Base-by-base conservation (phyloP, 92 coral and sea anemone genomes). In the Paragorgia papillata region DNA sequence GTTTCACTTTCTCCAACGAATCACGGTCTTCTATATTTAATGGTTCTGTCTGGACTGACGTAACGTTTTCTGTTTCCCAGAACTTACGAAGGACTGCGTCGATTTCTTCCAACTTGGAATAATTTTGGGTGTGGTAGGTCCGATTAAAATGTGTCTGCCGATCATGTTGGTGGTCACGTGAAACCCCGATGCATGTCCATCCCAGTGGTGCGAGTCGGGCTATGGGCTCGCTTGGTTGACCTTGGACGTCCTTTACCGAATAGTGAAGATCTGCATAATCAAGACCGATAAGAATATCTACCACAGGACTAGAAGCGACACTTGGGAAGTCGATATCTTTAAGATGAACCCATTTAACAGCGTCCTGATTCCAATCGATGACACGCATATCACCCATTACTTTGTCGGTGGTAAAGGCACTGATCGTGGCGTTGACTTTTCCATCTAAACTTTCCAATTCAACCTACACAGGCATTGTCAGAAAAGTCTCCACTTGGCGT, bases 11-110 rank as follows among this genome's bases (percentile, higher is more conserved):
- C 28, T 73, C 37, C 35, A 87, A 28, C 3, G 87, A 68, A 8
- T 24, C 27, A 19, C 49, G 70, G 9, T 83, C 88, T 3, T 87
- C 88, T 17, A 50, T 34, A 0, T 32, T 73, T 56, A 71, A 62
- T 17, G 32, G 31, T 60, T 39, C 60, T 29, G 27, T 65, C 15
- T 70, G 57, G 48, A 26, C 82, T n/a, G 21, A 24, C 20, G 74
- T 66, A 26, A 71, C 37, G 4, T 63, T 69, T 43, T 88, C 88
- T 15, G 79, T 65, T 74, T 88, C 88, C 88, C 88, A 88, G 69
- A 84, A 75, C 54, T n/a, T n/a, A n/a, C n/a, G n/a, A n/a, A n/a
- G n/a, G n/a, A n/a, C n/a, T n/a, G n/a, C n/a, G n/a, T n/a, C n/a
- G n/a, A n/a, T n/a, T n/a, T n/a, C n/a, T n/a, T n/a, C n/a, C n/a